Evolutionary conservation across 2,113 vertebrate genomes (phyloP).

Genomic region (Protobothrops mucrosquamatus): DNA sequence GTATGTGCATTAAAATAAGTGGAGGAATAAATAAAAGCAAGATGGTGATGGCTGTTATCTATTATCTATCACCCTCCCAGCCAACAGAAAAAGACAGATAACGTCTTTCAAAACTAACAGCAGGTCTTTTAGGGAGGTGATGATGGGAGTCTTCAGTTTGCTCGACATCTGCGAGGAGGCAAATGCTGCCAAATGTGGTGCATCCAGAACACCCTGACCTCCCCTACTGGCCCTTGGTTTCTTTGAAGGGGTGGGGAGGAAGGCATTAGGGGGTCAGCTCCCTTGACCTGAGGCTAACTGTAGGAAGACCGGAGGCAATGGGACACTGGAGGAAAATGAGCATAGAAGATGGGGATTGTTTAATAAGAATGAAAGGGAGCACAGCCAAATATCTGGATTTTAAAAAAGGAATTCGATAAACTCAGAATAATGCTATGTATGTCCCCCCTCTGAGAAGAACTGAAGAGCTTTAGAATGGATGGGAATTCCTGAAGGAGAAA

Average conservation of each 20-base stretch:
- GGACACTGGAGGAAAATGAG: not conserved
- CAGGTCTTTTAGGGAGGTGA: not conserved
- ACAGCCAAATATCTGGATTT: not conserved
- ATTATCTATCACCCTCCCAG: not conserved
- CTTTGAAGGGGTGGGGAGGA: not conserved
- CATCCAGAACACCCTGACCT: not conserved
- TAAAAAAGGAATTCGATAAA: not conserved
- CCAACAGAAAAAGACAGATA: not conserved
- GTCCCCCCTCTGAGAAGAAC: not conserved
- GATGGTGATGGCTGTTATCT: not conserved
- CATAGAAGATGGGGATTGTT: not conserved
- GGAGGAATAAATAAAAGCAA: not conserved
- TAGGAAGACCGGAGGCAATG: not conserved
- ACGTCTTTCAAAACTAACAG: not conserved
- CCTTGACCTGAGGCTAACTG: not conserved
- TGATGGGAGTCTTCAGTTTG: not conserved
- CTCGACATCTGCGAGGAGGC: not conserved
- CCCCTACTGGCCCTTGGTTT: not conserved
- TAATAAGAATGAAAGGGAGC: not conserved
- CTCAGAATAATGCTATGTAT: not conserved
- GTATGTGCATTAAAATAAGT: not conserved
- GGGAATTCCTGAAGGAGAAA: not conserved
- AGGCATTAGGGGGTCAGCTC: not conserved
- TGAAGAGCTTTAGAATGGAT: not conserved
- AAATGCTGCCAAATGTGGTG: not conserved